Evolutionary conservation across 2,113 vertebrate species (phyloP).

Genomic region (Donacobius atricapilla): DNA sequence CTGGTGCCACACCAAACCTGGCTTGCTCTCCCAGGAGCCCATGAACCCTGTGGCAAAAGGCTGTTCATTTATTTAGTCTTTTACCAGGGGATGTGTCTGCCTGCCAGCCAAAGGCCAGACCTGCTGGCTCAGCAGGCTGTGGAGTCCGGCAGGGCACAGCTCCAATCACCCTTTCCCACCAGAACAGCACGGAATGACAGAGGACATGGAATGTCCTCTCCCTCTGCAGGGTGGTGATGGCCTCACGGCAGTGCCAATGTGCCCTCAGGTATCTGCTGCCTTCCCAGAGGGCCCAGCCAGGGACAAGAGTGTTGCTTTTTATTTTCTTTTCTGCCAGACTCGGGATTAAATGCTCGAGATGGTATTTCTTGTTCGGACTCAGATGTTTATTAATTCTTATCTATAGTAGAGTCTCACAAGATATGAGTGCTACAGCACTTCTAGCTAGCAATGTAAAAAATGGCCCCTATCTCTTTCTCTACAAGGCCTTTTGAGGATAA

Average conservation of each 20-base stretch:
- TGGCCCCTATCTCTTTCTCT: too few species aligned
- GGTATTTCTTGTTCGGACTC: too few species aligned
- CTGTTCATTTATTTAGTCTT: background rate
- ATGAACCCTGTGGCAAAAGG: rapidly evolving
- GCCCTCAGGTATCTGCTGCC: background rate
- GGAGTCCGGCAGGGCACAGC: too few species aligned
- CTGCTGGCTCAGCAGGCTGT: background rate
- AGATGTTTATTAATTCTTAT: too few species aligned
- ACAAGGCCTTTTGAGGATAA: too few species aligned
- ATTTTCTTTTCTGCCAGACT: too few species aligned
- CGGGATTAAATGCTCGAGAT: too few species aligned
- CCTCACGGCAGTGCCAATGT: background rate
- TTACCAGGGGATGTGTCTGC: rapidly evolving
- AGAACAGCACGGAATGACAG: background rate
- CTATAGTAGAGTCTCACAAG: too few species aligned
- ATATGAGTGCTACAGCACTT: too few species aligned
- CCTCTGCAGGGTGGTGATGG: background rate
- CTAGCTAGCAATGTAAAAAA: too few species aligned
- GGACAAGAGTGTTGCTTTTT: too few species aligned
- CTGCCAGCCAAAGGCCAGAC: background rate
- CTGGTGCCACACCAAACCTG: background rate
- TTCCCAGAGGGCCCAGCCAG: background rate
- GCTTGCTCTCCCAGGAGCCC: background rate
- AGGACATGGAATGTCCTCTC: too few species aligned
- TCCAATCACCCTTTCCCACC: background rate